phyloP scores from a whole-genome alignment of 2,113 vertebrate species.

The Diadophis punctatus region DNA sequence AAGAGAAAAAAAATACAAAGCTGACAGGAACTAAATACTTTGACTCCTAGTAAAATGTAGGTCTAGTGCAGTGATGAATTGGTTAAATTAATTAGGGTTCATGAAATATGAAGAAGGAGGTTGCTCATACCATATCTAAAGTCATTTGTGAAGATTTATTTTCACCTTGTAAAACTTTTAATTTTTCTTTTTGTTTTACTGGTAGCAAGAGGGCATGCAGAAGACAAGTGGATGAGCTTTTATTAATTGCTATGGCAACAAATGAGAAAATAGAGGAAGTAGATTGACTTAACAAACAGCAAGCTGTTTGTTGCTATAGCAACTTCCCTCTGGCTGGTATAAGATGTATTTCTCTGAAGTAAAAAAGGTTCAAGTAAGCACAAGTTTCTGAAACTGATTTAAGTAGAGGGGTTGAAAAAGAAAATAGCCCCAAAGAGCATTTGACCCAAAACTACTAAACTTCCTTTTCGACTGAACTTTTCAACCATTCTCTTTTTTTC shows the following conservation, averaged over 20 bases:
- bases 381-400: not conserved
- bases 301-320: not conserved
- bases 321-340: not conserved
- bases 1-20: not conserved
- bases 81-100: not conserved
- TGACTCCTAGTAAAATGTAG: not conserved
- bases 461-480: not conserved
- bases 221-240: not conserved
- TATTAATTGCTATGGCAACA: not conserved
- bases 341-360: not conserved
- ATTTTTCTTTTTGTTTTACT: not conserved
- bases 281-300: not conserved
- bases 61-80: not conserved
- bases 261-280: not conserved
- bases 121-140: not conserved
- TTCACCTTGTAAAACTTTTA: not conserved
- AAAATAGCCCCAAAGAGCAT: not conserved
- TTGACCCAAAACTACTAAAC: not conserved
- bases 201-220: not conserved
- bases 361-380: not conserved
- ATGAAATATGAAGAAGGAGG: not conserved
- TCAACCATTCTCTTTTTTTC: not conserved
- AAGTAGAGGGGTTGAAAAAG: not conserved
- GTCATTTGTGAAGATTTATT: not conserved
- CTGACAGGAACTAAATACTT: not conserved